A percentile compares a stretch with the other conserved stretches of the same genome.
These are phyloP conservation scores for Muricea muricata DNA, from an alignment of 92 coral and sea anemone species.

Conservation along the genomic window DNA sequence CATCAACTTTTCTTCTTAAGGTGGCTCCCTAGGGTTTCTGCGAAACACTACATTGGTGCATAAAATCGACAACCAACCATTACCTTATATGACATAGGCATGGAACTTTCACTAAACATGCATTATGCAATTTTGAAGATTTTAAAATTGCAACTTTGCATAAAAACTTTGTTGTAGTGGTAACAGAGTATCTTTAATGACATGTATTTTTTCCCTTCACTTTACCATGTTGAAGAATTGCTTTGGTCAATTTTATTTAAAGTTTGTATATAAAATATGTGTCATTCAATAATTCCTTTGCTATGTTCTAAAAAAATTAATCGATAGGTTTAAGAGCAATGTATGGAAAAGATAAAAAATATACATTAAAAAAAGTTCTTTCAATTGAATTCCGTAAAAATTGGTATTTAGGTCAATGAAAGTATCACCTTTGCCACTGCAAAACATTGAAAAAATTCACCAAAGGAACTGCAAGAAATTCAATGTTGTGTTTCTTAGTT, in stretches of 20 bases:
- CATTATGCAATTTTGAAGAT: not conserved
- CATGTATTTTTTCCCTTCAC: not conserved
- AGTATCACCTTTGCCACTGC: not conserved
- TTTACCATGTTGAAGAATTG: not conserved
- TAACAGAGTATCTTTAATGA: not conserved
- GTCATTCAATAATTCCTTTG: not conserved
- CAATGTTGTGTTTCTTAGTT: not conserved
- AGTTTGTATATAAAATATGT: not conserved
- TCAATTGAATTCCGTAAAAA: not conserved
- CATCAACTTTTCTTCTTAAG: too few relatives aligned
- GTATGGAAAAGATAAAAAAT: not conserved
- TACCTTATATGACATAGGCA: not conserved
- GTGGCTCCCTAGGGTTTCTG: too few relatives aligned
- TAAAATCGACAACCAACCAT: not conserved
- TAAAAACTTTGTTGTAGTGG: not conserved
- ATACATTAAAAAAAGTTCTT: not conserved
- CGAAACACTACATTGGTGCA: not conserved
- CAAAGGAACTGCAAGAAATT: not conserved
- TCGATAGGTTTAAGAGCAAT: not conserved
- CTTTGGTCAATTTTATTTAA: slow-evolving; percentile 1
- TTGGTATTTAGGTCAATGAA: not conserved
- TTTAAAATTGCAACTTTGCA: not conserved
- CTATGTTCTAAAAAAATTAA: slow-evolving; percentile 2
- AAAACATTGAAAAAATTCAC: not conserved
- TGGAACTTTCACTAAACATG: not conserved